These are phyloP conservation scores for Psilopsiagon aurifrons DNA, from an alignment of 2,113 vertebrate genomes.

Conservation along the genomic window DNA sequence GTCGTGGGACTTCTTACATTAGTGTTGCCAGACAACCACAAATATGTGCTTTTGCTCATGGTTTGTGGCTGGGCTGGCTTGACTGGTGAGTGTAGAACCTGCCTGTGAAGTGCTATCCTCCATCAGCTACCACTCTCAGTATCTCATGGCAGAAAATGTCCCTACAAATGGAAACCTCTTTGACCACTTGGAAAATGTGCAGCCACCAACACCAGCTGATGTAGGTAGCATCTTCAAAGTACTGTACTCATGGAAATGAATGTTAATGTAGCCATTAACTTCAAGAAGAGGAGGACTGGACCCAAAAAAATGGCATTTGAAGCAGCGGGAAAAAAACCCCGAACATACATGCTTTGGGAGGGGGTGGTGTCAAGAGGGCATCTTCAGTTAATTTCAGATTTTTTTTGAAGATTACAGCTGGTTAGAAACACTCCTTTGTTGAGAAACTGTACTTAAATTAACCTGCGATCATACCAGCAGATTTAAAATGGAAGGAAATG, in stretches of 20 bases:
- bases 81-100: neutral
- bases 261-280: neutral
- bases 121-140: rapidly evolving
- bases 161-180: neutral
- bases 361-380: neutral
- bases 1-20: neutral
- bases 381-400: conserved; percentile 27
- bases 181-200: neutral
- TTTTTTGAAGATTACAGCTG: conserved; percentile 14
- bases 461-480: conserved; percentile 53
- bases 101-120: neutral
- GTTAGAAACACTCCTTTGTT: conserved; percentile 35
- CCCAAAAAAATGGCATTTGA: neutral
- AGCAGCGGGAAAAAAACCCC: neutral
- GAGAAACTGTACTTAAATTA: conserved; percentile 61
- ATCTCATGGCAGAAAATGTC: neutral
- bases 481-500: conserved; percentile 60
- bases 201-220: neutral
- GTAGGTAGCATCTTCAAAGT: neutral
- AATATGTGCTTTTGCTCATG: neutral
- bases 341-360: neutral
- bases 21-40: rapidly evolving
- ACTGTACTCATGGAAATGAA: neutral
- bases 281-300: neutral
- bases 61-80: neutral